Conservation (phyloP, 2,888 invertebrate genomes). For the Autographa pulchrina region DNA sequence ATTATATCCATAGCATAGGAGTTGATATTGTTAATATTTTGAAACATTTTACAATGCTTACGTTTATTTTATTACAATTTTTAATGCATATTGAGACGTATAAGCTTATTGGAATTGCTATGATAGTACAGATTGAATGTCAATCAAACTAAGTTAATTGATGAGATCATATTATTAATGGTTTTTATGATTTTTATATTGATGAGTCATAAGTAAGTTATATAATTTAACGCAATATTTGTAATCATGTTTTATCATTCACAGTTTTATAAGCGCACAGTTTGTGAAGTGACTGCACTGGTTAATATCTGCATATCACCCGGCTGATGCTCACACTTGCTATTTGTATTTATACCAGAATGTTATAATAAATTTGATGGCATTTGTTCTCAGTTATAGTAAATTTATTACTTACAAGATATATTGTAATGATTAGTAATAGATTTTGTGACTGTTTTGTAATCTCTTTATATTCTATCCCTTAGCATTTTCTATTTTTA, state of each 20-base stretch:
- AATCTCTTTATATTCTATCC: constrained; percentile 82
- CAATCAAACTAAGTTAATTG: constrained; percentile 47
- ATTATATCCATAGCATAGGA: constrained; percentile 65
- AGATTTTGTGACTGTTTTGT: constrained; percentile 82
- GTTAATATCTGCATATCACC: constrained; percentile 71
- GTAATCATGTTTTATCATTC: constrained; percentile 49
- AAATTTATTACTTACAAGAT: constrained; percentile 55
- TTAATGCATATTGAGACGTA: constrained; percentile 47
- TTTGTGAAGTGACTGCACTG: constrained; percentile 68
- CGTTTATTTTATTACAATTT: constrained; percentile 56
- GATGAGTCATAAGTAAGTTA: constrained; percentile 40
- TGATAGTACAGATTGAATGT: constrained; percentile 46
- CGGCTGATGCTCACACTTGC: constrained; percentile 62
- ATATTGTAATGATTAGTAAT: constrained; percentile 66
- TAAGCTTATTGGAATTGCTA: constrained; percentile 63
- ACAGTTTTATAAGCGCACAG: constrained; percentile 60
- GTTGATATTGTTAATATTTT: constrained; percentile 70
- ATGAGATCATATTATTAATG: constrained; percentile 50
- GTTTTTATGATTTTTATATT: constrained; percentile 50
- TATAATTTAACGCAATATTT: constrained; percentile 60
- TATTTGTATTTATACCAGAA: constrained; percentile 36
- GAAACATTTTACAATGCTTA: constrained; percentile 66
- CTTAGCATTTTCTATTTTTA: constrained; percentile 87
- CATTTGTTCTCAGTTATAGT: constrained; percentile 52
- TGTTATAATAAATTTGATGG: constrained; percentile 38